These are phyloP conservation scores for Schizopygopsis malacanthus DNA, from an alignment of 2,797 vertebrate genomes.

Conservation along the genomic window DNA sequence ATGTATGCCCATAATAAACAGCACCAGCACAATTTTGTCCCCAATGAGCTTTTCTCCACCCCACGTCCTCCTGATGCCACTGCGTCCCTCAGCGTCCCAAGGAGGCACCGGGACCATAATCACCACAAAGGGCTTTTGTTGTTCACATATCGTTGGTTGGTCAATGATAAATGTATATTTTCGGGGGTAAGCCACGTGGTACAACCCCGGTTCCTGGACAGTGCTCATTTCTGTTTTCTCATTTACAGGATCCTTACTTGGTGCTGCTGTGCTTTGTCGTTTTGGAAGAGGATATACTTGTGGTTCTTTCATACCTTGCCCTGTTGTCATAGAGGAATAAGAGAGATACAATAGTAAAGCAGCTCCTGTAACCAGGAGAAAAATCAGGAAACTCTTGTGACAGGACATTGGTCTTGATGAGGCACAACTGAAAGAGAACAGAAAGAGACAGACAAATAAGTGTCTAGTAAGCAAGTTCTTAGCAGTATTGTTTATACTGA, in stretches of 20 bases:
- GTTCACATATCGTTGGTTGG: conserved; percentile 68
- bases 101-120: conserved; percentile 69
- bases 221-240: neutral
- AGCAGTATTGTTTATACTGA: too few relatives aligned
- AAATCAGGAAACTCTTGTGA: neutral
- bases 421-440: neutral
- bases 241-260: neutral
- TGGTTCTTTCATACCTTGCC: neutral
- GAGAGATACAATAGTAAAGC: neutral
- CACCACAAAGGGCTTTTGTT: conserved; percentile 73
- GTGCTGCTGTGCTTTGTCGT: neutral
- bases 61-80: conserved; percentile 80
- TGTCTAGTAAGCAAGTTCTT: neutral
- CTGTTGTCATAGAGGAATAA: neutral
- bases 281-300: neutral
- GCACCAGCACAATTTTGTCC: conserved; percentile 65
- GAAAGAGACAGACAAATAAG: neutral
- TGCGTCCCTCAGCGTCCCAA: conserved; percentile 39
- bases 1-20: conserved; percentile 79
- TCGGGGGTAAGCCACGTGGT: conserved; percentile 69
- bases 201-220: conserved; percentile 34
- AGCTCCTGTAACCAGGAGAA: neutral
- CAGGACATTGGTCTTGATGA: neutral
- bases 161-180: conserved; percentile 76
- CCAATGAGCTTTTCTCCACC: conserved; percentile 70